Evolutionary conservation across 2,113 vertebrate species (phyloP), one percentile per base, ranked within the genome.

Genomic region (Capreolus pygargus): DNA sequence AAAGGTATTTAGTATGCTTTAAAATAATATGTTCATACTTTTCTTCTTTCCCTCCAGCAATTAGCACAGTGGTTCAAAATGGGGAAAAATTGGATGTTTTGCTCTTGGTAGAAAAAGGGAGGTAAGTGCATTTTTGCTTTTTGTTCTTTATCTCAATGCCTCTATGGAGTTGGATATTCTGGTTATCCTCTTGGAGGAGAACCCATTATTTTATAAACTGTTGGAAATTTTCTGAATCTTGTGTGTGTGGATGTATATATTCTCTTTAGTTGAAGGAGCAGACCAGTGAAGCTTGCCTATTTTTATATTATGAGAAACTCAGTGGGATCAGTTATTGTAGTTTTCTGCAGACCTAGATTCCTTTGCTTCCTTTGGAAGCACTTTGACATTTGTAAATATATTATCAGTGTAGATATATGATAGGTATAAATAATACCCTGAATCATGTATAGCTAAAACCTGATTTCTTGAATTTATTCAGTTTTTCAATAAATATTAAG

Each of bases 91-190:
- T 99, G 98, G 99, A 99, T 25, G 99, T 99, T 91, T 98, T 99
- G 94, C 98, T 99, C 67, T 99, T 99, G 16, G 99, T 99, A 95
- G 99, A 99, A 98, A 99, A 99, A 97, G 99, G 99, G 98, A 99
- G 99, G 99, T 99, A 99, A 97, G 94, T 89, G 1, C n/a, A 82
- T 74, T 78, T 58, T 89, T 91, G 14, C 27, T 47, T 76, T 96
- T 86, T 94, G 43, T n/a, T 82, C 36, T 82, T 61, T 95, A 86
- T 58, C 43, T 17, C 13, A 84, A 1, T 1, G 50, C 15, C 1
- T 96, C 4, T 50, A 27, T 25, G 19, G 8, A 55, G 4, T 60
- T 25, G 5, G 1, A 14, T 82, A 76, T 86, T 91, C 83, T 70
- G 33, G 5, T 57, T 88, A 19, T 84, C 14, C 4, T 92, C 54